Percentiles rank a stretch among this genome's conserved stretches.
phyloP scores from a whole-genome alignment of 1,140 invertebrate genomes.

The Thaumatotibia leucotreta region DNA sequence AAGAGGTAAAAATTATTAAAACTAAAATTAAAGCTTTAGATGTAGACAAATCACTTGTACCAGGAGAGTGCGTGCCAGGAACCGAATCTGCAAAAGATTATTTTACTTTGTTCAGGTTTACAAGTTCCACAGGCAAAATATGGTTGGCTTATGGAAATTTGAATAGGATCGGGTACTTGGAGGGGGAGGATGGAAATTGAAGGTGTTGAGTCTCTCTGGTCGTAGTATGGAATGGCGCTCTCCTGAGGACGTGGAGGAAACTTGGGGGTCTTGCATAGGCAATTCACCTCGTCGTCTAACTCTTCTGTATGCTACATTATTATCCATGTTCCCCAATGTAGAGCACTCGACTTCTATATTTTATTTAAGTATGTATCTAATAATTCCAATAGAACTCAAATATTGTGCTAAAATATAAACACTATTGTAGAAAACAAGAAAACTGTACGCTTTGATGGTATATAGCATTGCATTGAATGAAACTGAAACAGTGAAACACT shows the following conservation, averaged over 20 bases:
- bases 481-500: not conserved
- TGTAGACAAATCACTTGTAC: constrained; percentile 66
- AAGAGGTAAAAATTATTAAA: constrained; percentile 80
- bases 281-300: constrained; percentile 36
- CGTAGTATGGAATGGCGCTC: not conserved
- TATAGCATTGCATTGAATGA: not conserved
- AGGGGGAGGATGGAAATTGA: not conserved
- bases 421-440: not conserved
- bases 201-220: constrained; percentile 14
- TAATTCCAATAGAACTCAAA: not conserved
- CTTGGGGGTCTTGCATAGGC: constrained; percentile 50
- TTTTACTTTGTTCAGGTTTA: not conserved
- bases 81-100: constrained; percentile 29
- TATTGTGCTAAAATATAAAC: not conserved
- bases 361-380: not conserved
- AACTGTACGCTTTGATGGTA: too few species aligned
- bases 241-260: constrained; percentile 47
- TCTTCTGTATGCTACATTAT: not conserved
- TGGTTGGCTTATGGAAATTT: not conserved
- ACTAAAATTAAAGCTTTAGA: constrained; percentile 78
- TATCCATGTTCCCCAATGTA: not conserved
- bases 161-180: not conserved
- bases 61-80: constrained; percentile 16
- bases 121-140: not conserved
- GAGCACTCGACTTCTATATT: not conserved